phyloP scores from a whole-genome alignment of 1,140 invertebrate genomes.

The Saccostrea echinata region DNA sequence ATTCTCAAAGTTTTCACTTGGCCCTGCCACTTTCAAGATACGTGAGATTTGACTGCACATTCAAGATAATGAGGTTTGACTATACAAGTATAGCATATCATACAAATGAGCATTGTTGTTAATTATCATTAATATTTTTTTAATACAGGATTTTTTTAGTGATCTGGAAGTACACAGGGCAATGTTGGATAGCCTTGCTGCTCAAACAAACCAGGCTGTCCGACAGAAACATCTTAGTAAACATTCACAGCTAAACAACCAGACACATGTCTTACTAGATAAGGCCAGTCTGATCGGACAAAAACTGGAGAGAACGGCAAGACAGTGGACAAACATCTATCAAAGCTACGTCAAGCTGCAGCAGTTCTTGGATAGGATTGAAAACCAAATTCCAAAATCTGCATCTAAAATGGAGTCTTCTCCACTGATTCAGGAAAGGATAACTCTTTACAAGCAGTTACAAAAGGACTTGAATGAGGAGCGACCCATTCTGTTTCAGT shows the following conservation, averaged over 20 bases:
- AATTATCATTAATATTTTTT: not conserved
- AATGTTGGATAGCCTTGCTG: constrained; percentile 74
- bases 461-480: constrained; percentile 72
- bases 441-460: constrained; percentile 68
- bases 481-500: constrained; percentile 73
- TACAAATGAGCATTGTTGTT: too few species aligned
- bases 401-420: constrained; percentile 68
- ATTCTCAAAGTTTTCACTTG: too few species aligned
- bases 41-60: too few species aligned
- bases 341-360: constrained; percentile 66
- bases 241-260: constrained; percentile 73
- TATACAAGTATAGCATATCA: too few species aligned
- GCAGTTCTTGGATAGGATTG: constrained; percentile 63
- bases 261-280: constrained; percentile 74
- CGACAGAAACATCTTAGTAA: constrained; percentile 65
- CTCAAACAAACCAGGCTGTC: constrained; percentile 70
- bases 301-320: constrained; percentile 70
- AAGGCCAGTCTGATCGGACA: constrained; percentile 76
- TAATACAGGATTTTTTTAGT: constrained; percentile 77
- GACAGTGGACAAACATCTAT: constrained; percentile 74
- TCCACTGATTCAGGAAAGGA: constrained; percentile 70
- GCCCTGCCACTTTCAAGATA: too few species aligned
- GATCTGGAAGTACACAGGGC: constrained; percentile 76
- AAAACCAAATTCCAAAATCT: constrained; percentile 69
- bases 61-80: too few species aligned